phyloP scores from a whole-genome alignment of 2,113 vertebrate genomes.

The Campylomormyrus tamandua region DNA sequence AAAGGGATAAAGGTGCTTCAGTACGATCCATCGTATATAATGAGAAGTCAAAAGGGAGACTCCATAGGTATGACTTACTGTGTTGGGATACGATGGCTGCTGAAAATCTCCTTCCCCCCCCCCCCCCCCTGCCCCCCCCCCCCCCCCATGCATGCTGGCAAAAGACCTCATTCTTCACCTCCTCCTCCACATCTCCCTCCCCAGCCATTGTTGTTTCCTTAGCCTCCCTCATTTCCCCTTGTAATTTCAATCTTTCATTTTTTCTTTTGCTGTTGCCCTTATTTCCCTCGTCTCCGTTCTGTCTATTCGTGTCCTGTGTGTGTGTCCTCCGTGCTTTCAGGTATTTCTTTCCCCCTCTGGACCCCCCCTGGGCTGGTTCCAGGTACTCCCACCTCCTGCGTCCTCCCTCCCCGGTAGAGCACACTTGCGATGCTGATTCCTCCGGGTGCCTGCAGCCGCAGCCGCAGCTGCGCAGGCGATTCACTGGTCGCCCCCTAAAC shows the following conservation, averaged over 20 bases:
- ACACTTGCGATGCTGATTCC: conserved; percentile 76
- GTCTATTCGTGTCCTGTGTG: conserved; percentile 63
- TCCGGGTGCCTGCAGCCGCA: conserved; percentile 69
- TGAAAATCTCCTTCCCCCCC: neutral
- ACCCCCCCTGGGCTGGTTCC: conserved; percentile 81
- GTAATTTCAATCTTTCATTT: conserved; percentile 60
- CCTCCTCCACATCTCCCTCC: neutral
- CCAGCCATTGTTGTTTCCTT: neutral
- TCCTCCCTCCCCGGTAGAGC: conserved; percentile 79
- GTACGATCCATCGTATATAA: neutral
- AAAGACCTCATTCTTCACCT: neutral
- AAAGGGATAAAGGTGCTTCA: neutral
- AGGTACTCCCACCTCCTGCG: conserved; percentile 84
- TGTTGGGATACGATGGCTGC: neutral
- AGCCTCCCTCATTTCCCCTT: conserved; percentile 60
- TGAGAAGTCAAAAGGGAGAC: neutral
- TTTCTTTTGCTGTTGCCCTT: conserved; percentile 25
- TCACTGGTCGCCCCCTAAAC: conserved; percentile 65
- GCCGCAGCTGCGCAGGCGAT: conserved; percentile 68
- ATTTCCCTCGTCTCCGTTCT: conserved; percentile 35
- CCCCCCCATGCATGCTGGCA: neutral
- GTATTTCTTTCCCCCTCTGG: conserved; percentile 93
- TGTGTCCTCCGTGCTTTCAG: conserved; percentile 73
- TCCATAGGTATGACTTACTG: neutral
- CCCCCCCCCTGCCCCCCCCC: neutral